Percentiles rank a stretch among this genome's conserved stretches.
These are phyloP conservation scores for Grammomys surdaster DNA, from an alignment of 2,113 vertebrate species.

Conservation along the genomic window DNA sequence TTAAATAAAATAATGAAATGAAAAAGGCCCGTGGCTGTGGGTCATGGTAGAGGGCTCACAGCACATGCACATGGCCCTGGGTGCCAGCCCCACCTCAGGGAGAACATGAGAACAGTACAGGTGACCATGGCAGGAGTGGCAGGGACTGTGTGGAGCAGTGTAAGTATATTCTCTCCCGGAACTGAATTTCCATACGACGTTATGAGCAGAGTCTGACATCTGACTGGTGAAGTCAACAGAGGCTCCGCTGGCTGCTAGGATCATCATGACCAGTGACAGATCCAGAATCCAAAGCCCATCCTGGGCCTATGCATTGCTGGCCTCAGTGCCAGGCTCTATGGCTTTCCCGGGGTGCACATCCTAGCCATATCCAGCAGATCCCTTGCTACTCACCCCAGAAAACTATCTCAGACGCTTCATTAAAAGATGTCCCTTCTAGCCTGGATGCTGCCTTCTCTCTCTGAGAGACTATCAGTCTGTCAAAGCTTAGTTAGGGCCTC, in stretches of 20 bases:
- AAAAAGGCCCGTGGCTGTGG: background rate
- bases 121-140: fast-evolving
- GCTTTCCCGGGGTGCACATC: background rate
- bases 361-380: background rate
- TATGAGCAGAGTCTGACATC: background rate
- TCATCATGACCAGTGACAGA: background rate
- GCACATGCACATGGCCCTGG: background rate
- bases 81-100: background rate
- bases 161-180: fast-evolving
- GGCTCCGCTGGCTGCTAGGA: background rate
- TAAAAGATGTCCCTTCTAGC: background rate
- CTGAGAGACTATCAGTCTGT: background rate
- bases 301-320: background rate
- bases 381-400: background rate
- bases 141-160: background rate
- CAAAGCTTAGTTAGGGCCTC: background rate
- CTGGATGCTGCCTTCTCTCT: background rate
- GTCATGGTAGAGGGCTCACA: background rate
- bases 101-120: background rate
- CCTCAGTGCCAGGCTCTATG: background rate
- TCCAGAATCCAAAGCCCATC: background rate
- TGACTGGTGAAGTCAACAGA: background rate
- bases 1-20: background rate
- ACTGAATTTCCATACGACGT: background rate
- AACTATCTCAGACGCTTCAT: background rate